phyloP scores from a whole-genome alignment of 2,797 vertebrate species.

The Fratercula arctica region DNA sequence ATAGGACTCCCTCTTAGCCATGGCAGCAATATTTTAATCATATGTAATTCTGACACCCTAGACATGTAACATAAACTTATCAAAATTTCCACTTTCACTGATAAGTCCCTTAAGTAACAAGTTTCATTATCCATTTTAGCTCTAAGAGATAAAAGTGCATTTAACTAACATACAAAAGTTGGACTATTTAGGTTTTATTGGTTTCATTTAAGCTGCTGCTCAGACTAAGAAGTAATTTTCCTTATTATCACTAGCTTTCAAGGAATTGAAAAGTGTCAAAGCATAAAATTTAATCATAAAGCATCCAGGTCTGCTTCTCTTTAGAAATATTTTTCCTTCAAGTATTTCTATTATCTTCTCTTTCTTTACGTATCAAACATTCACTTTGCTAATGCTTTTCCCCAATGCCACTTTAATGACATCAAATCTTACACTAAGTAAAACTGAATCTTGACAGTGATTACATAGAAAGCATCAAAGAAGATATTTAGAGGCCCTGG shows the following conservation, averaged over 20 bases:
- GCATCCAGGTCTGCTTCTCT: neutral
- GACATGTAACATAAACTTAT: neutral
- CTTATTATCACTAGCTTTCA: constrained; percentile 28
- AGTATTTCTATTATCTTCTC: neutral
- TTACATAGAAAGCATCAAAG: neutral
- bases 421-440: neutral
- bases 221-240: constrained; percentile 21
- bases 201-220: constrained; percentile 36
- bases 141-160: constrained; percentile 33
- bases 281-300: constrained; percentile 40
- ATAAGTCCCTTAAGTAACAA: constrained; percentile 40
- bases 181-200: constrained; percentile 10
- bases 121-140: constrained; percentile 40
- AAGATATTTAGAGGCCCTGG: neutral
- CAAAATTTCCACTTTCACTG: neutral
- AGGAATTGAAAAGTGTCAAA: constrained; percentile 30
- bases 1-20: neutral
- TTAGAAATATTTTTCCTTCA: constrained; percentile 24
- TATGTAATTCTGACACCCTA: constrained; percentile 13
- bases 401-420: neutral
- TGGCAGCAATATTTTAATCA: constrained; percentile 19
- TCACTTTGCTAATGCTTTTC: neutral
- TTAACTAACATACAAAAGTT: constrained; percentile 25
- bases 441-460: neutral
- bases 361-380: neutral